Conservation (phyloP, 1,140 invertebrate species). For the Aradophagus sp. region DNA sequence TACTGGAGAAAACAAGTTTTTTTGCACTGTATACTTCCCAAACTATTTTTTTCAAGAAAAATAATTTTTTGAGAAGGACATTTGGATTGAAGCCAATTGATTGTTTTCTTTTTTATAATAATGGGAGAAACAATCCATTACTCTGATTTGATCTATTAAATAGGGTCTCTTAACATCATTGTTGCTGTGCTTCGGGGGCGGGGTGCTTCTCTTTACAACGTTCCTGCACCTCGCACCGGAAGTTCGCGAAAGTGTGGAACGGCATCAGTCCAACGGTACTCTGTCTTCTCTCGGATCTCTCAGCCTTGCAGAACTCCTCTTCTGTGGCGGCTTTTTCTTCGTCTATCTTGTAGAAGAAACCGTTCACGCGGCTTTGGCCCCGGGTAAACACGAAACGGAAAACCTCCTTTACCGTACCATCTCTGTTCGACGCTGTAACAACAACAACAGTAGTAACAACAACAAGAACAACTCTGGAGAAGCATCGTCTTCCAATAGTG, state of each 20-base stretch:
- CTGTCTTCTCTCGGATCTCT: constrained; percentile 67
- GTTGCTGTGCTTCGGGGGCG: constrained; percentile 86
- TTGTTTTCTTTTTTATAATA: too few species aligned
- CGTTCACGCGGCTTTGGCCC: constrained; percentile 78
- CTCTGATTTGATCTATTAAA: constrained; percentile 1
- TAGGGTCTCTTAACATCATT: constrained; percentile 77
- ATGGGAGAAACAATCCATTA: too few species aligned
- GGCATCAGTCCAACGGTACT: constrained; percentile 66
- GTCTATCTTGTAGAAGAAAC: constrained; percentile 84
- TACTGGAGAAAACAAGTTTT: too few species aligned
- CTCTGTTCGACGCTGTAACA: constrained; percentile 75
- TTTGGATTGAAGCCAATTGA: too few species aligned
- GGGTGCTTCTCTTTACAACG: constrained; percentile 85
- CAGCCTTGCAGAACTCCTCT: constrained; percentile 80
- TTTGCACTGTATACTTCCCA: too few species aligned
- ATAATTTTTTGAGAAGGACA: too few species aligned
- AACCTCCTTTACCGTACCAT: constrained; percentile 76
- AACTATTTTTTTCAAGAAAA: too few species aligned
- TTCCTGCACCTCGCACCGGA: constrained; percentile 87
- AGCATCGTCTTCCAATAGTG: constrained; percentile 30
- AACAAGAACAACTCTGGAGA: constrained; percentile 43
- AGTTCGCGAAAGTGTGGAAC: constrained; percentile 77
- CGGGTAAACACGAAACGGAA: constrained; percentile 71
- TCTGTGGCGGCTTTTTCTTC: constrained; percentile 83
- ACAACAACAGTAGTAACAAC: constrained; percentile 48